Evolutionary conservation across 2,797 vertebrate species (phyloP), one percentile per base, ranked within the genome.

Genomic region (Rhadinocentrus ornatus): DNA sequence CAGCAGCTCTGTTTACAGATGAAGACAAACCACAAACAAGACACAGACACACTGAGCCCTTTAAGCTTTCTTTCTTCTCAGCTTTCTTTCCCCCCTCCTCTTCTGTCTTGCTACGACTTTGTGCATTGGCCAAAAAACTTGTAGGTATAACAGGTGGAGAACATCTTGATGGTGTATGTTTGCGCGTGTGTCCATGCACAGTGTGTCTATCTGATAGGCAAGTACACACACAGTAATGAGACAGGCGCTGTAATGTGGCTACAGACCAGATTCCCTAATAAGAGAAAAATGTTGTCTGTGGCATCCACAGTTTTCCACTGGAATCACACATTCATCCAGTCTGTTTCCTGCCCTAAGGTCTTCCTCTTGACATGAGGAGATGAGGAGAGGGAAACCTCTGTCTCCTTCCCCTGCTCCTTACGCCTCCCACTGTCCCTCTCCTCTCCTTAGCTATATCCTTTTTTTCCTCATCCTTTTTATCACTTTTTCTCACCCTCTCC

Each of bases 281-380:
- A 88, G 87, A 89, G 86, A 94, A 85, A 90, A 93, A 93, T 93
- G 91, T 88, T 84, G 89, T 92, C 83, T 61, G 56, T 86, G 86
- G 87, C 87, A 91, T 93, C 82, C 88, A 87, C 71, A 89, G 83
- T 94, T 94, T 95, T 94, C 91, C 93, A 90, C 87, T 91, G 83
- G 78, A 90, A 84, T 90, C 86, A 83, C 85, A 88, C 83, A 91
- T 91, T 91, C 89, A 80, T 85, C 78, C 80, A 72, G 83, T 26
- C 86, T 79, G 86, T 87, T 93, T 93, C 91, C 93, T 93, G 88
- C 87, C 89, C 82, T 34, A n/a, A 77, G 87, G 84, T 89, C 88
- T 88, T 88, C 89, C 89, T 87, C 86, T 83, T 72, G 32, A 82
- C 79, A 48, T 77, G 60, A 79, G 71, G 81, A 81, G 76, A 79